Percentiles rank a stretch among this genome's conserved stretches.
Evolutionary conservation across 2,888 invertebrate species (phyloP).

Genomic region (Neuroscelio doddi): DNA sequence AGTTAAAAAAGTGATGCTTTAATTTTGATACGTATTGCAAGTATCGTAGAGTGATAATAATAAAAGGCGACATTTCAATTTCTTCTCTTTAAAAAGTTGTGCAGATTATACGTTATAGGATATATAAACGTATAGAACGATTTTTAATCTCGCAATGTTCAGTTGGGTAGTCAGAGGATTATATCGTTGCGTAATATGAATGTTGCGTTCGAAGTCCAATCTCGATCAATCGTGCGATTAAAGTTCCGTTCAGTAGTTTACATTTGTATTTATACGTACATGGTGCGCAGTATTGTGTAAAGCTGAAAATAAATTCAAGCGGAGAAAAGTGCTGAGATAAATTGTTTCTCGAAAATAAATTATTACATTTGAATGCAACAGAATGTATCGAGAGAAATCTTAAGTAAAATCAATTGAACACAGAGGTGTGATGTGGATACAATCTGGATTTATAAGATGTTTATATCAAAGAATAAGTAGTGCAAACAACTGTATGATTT

Average conservation of each 20-base stretch:
- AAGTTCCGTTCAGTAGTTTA: conserved; percentile 21
- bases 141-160: conserved; percentile 19
- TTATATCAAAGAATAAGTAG: no score
- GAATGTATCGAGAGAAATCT: no score
- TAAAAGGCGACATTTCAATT: no score
- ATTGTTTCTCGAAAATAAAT: conserved; percentile 30
- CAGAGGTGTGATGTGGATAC: no score
- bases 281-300: conserved; percentile 6
- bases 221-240: conserved; percentile 30
- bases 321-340: conserved; percentile 23
- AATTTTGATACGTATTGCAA: no score
- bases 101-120: no score
- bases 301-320: conserved; percentile 12
- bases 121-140: neutral
- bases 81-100: no score
- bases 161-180: conserved; percentile 9
- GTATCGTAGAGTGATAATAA: no score
- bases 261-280: conserved; percentile 27
- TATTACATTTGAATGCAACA: conserved; percentile 11
- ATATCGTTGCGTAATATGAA: conserved; percentile 16
- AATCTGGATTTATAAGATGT: no score
- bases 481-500: no score
- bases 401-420: no score
- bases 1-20: no score
- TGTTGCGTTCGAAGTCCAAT: conserved; percentile 20